These are phyloP conservation scores for Microcebus jonahi DNA, from an alignment of 2,113 vertebrate species.

Conservation along the genomic window DNA sequence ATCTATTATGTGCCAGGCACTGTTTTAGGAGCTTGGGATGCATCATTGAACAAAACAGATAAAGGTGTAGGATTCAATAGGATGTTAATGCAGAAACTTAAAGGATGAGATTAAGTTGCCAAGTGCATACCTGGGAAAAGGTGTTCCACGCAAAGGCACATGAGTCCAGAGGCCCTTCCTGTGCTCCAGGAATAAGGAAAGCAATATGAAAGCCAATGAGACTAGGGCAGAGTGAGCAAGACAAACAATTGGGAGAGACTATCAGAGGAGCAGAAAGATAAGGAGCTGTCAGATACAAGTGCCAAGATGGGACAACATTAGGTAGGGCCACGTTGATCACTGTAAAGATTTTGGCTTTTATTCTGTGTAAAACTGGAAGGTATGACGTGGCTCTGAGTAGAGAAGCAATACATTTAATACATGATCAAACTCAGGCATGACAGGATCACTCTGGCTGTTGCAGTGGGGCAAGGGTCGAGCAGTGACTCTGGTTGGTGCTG, in stretches of 20 bases:
- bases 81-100: background rate
- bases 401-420: background rate
- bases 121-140: background rate
- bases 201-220: background rate
- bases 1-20: background rate
- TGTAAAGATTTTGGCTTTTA: background rate
- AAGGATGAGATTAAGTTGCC: background rate
- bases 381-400: background rate
- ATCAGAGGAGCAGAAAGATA: background rate
- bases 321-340: background rate
- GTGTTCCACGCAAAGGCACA: background rate
- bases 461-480: background rate
- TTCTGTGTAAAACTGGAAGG: background rate
- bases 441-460: background rate
- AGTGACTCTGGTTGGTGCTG: background rate
- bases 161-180: background rate
- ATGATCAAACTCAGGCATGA: background rate
- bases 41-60: background rate
- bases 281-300: background rate
- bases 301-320: background rate
- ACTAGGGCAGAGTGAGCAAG: background rate
- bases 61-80: background rate
- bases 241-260: background rate
- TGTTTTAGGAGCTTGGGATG: background rate
- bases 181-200: background rate